A percentile compares a stretch with the other conserved stretches of the same genome.
Conservation (phyloP, 1,140 invertebrate species). For the Hyphantria cunea region DNA sequence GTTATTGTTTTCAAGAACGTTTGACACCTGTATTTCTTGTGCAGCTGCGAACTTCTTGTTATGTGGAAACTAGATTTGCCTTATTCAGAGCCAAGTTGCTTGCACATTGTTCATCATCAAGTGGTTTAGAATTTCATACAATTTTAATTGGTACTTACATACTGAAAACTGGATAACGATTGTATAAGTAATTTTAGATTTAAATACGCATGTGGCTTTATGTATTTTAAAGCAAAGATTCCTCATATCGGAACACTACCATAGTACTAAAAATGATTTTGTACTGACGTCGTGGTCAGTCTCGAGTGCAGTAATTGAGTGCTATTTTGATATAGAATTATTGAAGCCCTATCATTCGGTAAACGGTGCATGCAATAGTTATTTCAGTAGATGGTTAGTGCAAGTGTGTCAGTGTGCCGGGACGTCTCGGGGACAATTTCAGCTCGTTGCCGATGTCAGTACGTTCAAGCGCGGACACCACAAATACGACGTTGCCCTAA, state of each 20-base stretch:
- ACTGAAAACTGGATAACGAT: too few relatives aligned
- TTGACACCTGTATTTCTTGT: slow-evolving; percentile 11
- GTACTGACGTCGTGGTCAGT: too few relatives aligned
- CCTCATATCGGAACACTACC: too few relatives aligned
- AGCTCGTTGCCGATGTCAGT: slow-evolving; percentile 44
- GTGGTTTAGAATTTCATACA: too few relatives aligned
- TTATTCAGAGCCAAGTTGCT: too few relatives aligned
- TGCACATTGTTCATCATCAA: too few relatives aligned
- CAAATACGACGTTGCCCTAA: slow-evolving; percentile 33
- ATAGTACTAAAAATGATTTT: too few relatives aligned
- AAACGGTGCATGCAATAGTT: slow-evolving; percentile 35
- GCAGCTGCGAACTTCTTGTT: neutral
- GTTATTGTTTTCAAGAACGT: slow-evolving; percentile 3
- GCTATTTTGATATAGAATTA: neutral
- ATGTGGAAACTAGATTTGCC: slow-evolving; percentile 1
- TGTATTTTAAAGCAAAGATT: too few relatives aligned
- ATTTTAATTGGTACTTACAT: too few relatives aligned
- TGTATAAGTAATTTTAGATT: too few relatives aligned
- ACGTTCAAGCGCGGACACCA: slow-evolving; percentile 16
- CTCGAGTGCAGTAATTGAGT: too few relatives aligned
- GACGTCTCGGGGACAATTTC: slow-evolving; percentile 60
- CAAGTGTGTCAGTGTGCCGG: slow-evolving; percentile 67
- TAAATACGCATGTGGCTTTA: too few relatives aligned
- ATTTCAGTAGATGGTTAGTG: slow-evolving; percentile 42
- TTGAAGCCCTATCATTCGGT: slow-evolving; percentile 16